A percentile compares a stretch with the other conserved stretches of the same genome.
Evolutionary conservation across 2,888 invertebrate species (phyloP).

Genomic region (Stratiomys singularior): DNA sequence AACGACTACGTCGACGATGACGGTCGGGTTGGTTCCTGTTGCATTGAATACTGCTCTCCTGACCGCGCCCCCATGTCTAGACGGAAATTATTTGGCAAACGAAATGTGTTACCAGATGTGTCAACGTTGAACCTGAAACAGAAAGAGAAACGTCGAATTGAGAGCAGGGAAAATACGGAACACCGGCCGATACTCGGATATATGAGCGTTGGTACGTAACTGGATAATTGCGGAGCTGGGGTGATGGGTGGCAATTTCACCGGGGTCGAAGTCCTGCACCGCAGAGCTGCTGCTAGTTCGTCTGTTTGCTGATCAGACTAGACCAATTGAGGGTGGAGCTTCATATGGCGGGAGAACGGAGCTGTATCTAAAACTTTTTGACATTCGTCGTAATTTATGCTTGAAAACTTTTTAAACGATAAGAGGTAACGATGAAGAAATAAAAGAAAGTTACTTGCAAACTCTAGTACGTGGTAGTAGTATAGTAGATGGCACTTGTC

Average conservation of each 20-base stretch:
- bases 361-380: conserved; percentile 3
- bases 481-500: neutral
- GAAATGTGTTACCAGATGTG: conserved; percentile 41
- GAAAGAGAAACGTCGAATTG: conserved; percentile 10
- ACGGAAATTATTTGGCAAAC: conserved; percentile 39
- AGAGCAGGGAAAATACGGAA: conserved; percentile 1
- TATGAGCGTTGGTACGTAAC: too few relatives aligned
- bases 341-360: neutral
- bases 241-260: too few relatives aligned
- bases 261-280: neutral
- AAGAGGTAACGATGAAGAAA: neutral
- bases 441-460: too few relatives aligned
- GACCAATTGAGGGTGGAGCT: neutral
- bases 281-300: too few relatives aligned
- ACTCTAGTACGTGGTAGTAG: too few relatives aligned
- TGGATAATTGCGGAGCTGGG: too few relatives aligned
- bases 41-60: conserved; percentile 19
- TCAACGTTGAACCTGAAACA: conserved; percentile 23
- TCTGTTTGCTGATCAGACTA: neutral
- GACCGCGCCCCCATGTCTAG: conserved; percentile 41
- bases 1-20: neutral
- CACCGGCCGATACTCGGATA: too few relatives aligned
- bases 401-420: conserved; percentile 6
- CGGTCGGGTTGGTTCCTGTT: conserved; percentile 7
- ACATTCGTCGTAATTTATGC: conserved; percentile 24